Conservation (phyloP, 1,140 invertebrate genomes). For the Hormaphis cornu region DNA sequence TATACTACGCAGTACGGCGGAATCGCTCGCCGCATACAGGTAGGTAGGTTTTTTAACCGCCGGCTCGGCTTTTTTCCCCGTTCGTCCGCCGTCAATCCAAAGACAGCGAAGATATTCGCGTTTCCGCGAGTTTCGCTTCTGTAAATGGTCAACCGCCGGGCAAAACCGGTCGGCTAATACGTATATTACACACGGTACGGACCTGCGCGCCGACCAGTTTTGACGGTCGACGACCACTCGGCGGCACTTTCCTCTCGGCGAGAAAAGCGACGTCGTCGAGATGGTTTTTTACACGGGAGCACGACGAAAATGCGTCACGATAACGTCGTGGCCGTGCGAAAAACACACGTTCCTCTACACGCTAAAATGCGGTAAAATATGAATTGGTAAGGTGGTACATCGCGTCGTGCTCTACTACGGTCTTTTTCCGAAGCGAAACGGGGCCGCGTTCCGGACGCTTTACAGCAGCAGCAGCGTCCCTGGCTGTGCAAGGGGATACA, state of each 20-base stretch:
- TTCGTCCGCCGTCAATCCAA: background rate
- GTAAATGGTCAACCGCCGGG: slow-evolving; percentile 15
- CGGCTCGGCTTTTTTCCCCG: background rate
- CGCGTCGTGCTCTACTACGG: too few species aligned
- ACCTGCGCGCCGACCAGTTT: too few species aligned
- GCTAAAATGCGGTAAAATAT: too few species aligned
- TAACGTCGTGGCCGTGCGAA: too few species aligned
- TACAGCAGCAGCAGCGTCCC: background rate
- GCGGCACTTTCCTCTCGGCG: background rate
- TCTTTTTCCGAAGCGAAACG: background rate
- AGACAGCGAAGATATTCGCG: slow-evolving; percentile 13
- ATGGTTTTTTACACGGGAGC: too few species aligned
- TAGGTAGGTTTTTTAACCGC: background rate
- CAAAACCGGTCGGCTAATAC: slow-evolving; percentile 17
- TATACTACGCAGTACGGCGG: too few species aligned
- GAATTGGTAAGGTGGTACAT: too few species aligned
- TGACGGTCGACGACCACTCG: slow-evolving; percentile 26
- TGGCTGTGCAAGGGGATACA: background rate
- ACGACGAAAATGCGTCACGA: too few species aligned
- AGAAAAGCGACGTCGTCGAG: background rate
- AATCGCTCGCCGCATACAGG: too few species aligned
- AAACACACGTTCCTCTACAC: too few species aligned
- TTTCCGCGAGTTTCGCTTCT: slow-evolving; percentile 27
- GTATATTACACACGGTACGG: too few species aligned
- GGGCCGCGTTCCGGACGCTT: background rate